Conservation (phyloP, 1,140 invertebrate species). For the Centruroides sculpturatus region DNA sequence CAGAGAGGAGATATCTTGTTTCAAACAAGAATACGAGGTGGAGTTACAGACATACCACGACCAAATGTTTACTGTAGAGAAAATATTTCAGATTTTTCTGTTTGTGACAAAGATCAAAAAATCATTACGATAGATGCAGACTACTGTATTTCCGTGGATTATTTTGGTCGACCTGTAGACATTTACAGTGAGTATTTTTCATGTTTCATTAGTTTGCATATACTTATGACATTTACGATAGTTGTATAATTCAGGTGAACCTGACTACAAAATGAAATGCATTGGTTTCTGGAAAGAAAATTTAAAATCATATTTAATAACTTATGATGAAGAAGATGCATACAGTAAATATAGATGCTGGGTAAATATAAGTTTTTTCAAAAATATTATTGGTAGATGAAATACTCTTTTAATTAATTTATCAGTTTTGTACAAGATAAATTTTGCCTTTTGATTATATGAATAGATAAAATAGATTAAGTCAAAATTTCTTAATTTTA, state of each 20-base stretch:
- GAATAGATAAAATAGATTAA: too few species aligned
- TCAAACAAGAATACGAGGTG: slow-evolving; percentile 80
- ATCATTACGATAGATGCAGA: slow-evolving; percentile 85
- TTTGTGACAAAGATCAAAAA: slow-evolving; percentile 85
- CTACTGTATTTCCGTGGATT: slow-evolving; percentile 89
- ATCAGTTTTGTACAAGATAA: too few species aligned
- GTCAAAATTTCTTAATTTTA: too few species aligned
- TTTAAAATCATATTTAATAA: slow-evolving; percentile 90
- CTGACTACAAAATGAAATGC: slow-evolving; percentile 93
- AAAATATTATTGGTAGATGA: too few species aligned
- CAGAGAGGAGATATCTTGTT: slow-evolving; percentile 77
- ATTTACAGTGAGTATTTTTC: slow-evolving; percentile 56
- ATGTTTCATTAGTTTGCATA: background rate
- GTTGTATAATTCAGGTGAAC: slow-evolving; percentile 47
- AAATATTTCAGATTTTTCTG: slow-evolving; percentile 87
- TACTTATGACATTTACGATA: background rate
- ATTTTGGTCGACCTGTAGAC: slow-evolving; percentile 79
- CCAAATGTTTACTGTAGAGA: slow-evolving; percentile 85
- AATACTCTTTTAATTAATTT: too few species aligned
- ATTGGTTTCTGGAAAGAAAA: slow-evolving; percentile 98
- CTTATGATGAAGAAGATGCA: slow-evolving; percentile 89
- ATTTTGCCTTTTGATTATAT: too few species aligned
- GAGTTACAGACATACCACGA: slow-evolving; percentile 80
- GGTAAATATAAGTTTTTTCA: slow-evolving; percentile 35
- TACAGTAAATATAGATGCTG: slow-evolving; percentile 92